phyloP scores from a whole-genome alignment of 2,113 vertebrate genomes.

The Alaudala cheleensis region DNA sequence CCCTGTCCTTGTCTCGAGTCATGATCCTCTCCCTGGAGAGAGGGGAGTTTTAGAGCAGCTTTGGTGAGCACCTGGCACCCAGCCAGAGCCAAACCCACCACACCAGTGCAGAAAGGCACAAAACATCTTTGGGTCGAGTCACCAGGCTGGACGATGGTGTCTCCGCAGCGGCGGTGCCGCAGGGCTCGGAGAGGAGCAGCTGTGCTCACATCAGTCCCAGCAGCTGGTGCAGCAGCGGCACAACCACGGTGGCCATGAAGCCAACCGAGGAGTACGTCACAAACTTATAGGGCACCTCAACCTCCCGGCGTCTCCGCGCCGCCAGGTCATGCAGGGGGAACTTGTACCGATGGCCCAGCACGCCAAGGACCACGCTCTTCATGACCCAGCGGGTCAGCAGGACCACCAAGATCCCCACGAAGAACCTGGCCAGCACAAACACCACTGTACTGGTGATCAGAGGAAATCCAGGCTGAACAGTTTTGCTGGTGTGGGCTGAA shows the following conservation, averaged over 20 bases:
- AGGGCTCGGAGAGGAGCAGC: background rate
- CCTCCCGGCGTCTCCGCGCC: conserved; percentile 82
- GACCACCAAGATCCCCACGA: conserved; percentile 74
- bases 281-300: conserved; percentile 93
- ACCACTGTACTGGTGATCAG: background rate
- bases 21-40: background rate
- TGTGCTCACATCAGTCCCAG: conserved; percentile 80
- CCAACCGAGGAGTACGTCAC: conserved; percentile 85
- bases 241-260: conserved; percentile 80
- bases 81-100: background rate
- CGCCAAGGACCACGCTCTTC: conserved; percentile 74
- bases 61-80: background rate
- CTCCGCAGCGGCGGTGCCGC: background rate
- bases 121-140: background rate
- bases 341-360: conserved; percentile 76
- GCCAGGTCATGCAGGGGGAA: conserved; percentile 66
- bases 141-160: fast-evolving
- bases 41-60: background rate
- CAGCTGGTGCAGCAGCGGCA: conserved; percentile 79
- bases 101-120: conserved; percentile 33
- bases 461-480: conserved; percentile 49
- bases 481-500: background rate
- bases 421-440: conserved; percentile 62
- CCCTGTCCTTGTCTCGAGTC: background rate
- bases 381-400: conserved; percentile 77